Evolutionary conservation across 30 jellyfish, hydroid and myxozoan species (phyloP).

Genomic region (Aurelia sp.): DNA sequence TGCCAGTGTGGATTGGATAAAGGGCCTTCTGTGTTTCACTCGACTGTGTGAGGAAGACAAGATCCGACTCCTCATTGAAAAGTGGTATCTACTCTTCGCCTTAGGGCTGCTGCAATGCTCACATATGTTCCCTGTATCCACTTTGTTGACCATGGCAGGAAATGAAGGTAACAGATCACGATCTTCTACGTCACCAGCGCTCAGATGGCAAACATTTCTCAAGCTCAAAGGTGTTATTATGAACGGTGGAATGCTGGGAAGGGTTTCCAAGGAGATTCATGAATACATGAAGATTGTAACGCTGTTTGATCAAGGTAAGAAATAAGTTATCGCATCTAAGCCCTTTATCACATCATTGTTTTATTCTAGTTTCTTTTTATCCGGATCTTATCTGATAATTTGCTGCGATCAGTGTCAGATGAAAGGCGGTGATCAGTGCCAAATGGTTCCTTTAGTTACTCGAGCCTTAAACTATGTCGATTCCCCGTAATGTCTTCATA

Average conservation of each 20-base stretch:
- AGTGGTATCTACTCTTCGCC: conserved; percentile 92
- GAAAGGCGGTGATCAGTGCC: too few species aligned
- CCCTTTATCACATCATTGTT: neutral
- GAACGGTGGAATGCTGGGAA: conserved; percentile 86
- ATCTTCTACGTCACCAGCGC: conserved; percentile 23
- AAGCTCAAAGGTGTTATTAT: conserved; percentile 84
- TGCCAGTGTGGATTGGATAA: conserved; percentile 97
- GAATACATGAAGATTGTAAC: conserved; percentile 95
- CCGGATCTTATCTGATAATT: too few species aligned
- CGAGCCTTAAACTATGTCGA: too few species aligned
- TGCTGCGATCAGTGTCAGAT: too few species aligned
- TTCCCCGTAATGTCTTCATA: too few species aligned
- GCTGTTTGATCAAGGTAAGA: conserved; percentile 91
- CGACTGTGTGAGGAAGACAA: conserved; percentile 88
- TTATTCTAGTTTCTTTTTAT: too few species aligned
- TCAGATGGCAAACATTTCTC: conserved; percentile 88
- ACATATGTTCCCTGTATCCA: conserved; percentile 96
- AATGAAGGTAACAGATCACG: conserved; percentile 39
- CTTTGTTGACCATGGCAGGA: conserved; percentile 83
- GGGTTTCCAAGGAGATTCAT: conserved; percentile 78
- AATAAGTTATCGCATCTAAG: neutral
- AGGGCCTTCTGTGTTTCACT: conserved; percentile 78
- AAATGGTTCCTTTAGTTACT: too few species aligned
- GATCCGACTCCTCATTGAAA: conserved; percentile 71
- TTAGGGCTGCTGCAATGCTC: conserved; percentile 95